A percentile compares a stretch with the other conserved stretches of the same genome.
phyloP scores from a whole-genome alignment of 1,140 invertebrate species.

The Drosophila leontia region DNA sequence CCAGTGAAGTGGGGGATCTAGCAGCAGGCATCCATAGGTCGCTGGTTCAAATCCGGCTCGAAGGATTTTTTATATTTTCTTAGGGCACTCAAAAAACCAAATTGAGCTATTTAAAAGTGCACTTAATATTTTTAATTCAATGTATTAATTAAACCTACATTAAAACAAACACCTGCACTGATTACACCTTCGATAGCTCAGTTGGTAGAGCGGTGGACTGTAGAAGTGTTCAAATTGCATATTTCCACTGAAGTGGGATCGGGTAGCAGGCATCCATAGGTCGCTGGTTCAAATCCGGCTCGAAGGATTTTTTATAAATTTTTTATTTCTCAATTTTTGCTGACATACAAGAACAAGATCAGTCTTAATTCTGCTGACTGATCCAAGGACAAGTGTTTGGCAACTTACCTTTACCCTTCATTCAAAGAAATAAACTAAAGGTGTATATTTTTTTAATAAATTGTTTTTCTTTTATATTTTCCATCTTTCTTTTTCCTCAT shows the following conservation, averaged over 20 bases:
- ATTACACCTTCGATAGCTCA: slow-evolving; percentile 91
- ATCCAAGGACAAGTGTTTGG: neutral
- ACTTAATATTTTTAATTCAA: neutral
- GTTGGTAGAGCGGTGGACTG: slow-evolving; percentile 96
- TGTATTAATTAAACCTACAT: neutral
- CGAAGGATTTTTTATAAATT: slow-evolving; percentile 86
- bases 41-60: slow-evolving; percentile 90
- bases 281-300: slow-evolving; percentile 91
- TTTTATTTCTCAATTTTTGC: neutral
- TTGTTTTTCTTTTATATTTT: slow-evolving; percentile 79
- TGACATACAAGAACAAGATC: neutral
- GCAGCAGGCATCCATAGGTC: slow-evolving; percentile 88
- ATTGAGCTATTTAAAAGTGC: neutral
- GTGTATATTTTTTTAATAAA: slow-evolving; percentile 67
- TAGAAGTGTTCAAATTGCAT: slow-evolving; percentile 85
- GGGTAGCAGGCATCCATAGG: slow-evolving; percentile 87
- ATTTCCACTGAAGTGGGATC: neutral
- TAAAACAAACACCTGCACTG: neutral
- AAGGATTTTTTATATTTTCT: slow-evolving; percentile 83
- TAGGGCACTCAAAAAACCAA: neutral
- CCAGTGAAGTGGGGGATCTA: neutral
- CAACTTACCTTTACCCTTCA: neutral
- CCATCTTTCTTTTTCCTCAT: slow-evolving; percentile 60
- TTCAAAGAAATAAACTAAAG: slow-evolving; percentile 31
- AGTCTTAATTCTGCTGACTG: neutral